phyloP scores from a whole-genome alignment of 1,140 invertebrate species.

The Scylla paramamosain region DNA sequence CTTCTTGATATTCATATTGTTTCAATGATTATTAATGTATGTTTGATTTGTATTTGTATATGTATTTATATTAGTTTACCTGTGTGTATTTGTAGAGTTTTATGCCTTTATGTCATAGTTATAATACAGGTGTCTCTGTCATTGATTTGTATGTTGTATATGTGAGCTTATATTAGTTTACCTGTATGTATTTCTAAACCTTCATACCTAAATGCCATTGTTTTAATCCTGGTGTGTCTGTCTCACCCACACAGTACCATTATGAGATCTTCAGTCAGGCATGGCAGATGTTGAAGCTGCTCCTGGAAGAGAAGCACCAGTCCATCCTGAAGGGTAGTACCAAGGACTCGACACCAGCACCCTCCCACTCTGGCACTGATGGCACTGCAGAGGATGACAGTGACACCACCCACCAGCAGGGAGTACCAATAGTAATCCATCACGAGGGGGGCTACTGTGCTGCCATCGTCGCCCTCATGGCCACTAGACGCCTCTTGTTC shows the following conservation, averaged over 20 bases:
- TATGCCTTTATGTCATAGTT: background rate
- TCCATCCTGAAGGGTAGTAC: background rate
- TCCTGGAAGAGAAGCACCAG: constrained; percentile 61
- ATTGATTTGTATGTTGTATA: too few species aligned
- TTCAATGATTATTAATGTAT: too few species aligned
- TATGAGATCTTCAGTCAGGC: constrained; percentile 80
- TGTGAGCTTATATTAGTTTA: background rate
- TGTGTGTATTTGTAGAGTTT: background rate
- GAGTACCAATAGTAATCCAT: constrained; percentile 39
- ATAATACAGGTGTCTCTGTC: background rate
- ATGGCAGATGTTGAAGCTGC: constrained; percentile 78
- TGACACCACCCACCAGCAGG: background rate
- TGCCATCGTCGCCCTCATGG: constrained; percentile 78
- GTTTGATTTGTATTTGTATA: too few species aligned
- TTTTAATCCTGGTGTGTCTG: background rate
- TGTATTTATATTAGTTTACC: background rate
- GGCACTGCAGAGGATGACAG: background rate
- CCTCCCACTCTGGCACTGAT: background rate
- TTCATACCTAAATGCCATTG: background rate
- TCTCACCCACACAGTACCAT: constrained; percentile 79
- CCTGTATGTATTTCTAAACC: constrained; percentile 5
- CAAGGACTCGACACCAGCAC: background rate
- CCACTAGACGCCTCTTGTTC: constrained; percentile 80
- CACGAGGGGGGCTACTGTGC: constrained; percentile 79
- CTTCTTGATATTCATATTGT: too few species aligned